Conservation (phyloP, 2,113 vertebrate species). For the Otus sunia region DNA sequence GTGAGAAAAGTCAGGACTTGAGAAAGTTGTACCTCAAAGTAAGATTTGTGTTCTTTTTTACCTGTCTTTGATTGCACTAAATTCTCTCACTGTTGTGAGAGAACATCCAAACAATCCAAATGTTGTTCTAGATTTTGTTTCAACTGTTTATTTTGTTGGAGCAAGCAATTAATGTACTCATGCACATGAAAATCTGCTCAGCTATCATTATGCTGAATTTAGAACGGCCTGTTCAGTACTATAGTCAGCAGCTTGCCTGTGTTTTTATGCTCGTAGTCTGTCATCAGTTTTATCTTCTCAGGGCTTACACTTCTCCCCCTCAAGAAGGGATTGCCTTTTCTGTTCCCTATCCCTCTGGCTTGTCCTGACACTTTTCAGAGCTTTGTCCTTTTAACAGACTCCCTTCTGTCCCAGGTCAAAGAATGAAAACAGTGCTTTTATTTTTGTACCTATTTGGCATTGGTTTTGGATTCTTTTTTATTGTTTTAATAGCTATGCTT, state of each 20-base stretch:
- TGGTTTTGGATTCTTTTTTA: not conserved
- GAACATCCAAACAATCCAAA: not conserved
- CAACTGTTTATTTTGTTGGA: not conserved
- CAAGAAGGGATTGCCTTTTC: not conserved
- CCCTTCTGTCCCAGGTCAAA: not conserved
- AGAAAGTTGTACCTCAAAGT: not conserved
- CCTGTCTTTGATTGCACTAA: not conserved
- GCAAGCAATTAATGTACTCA: not conserved
- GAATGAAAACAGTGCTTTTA: not conserved
- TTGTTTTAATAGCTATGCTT: not conserved
- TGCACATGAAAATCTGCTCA: not conserved
- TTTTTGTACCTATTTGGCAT: not conserved
- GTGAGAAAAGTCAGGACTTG: not conserved
- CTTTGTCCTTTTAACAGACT: not conserved
- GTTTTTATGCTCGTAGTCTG: not conserved
- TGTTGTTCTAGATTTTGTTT: not conserved
- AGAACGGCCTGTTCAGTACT: not conserved
- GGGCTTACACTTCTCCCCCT: not conserved
- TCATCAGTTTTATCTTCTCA: not conserved
- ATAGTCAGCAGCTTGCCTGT: not conserved
- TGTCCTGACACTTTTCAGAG: not conserved
- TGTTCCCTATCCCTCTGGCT: not conserved
- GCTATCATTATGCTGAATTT: not conserved
- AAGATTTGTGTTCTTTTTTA: not conserved
- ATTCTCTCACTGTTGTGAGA: not conserved